Percentiles rank a stretch among this genome's conserved stretches.
Evolutionary conservation across 1,140 invertebrate genomes (phyloP).

Genomic region (Aphelenchoides avenae): DNA sequence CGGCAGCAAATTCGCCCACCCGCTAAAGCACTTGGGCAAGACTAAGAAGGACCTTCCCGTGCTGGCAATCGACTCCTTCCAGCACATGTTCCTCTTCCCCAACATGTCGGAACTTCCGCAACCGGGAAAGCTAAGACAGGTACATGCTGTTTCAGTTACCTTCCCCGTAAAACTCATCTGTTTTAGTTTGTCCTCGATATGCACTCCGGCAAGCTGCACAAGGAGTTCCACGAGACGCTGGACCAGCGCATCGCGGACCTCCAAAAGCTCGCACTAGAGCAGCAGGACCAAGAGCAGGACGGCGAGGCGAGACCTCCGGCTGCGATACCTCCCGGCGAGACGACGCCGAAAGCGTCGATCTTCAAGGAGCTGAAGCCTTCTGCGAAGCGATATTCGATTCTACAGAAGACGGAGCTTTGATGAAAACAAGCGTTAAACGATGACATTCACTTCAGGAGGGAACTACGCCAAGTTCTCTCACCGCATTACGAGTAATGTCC

Average conservation of each 20-base stretch:
- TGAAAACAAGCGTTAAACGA: too few species aligned
- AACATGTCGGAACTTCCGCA: constrained; percentile 55
- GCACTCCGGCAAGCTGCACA: constrained; percentile 53
- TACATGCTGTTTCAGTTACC: constrained; percentile 10
- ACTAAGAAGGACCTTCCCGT: constrained; percentile 80
- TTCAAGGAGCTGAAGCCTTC: constrained; percentile 59
- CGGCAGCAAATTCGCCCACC: constrained; percentile 92
- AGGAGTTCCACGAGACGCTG: constrained; percentile 58
- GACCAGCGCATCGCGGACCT: constrained; percentile 57
- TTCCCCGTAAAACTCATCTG: constrained; percentile 6
- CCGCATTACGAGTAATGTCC: too few species aligned
- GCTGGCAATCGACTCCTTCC: constrained; percentile 96
- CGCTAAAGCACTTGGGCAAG: constrained; percentile 94
- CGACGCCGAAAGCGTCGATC: constrained; percentile 56
- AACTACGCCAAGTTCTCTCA: too few species aligned
- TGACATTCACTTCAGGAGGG: too few species aligned
- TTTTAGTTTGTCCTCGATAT: constrained; percentile 55
- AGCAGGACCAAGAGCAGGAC: constrained; percentile 23
- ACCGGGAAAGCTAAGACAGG: constrained; percentile 53
- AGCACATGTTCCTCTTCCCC: constrained; percentile 92
- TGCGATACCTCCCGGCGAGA: constrained; percentile 34
- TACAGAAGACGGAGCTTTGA: constrained; percentile 53
- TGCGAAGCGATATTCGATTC: constrained; percentile 55
- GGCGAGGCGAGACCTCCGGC: constrained; percentile 22
- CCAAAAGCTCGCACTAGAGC: constrained; percentile 42